Evolutionary conservation across 2,888 invertebrate species (phyloP).

Genomic region (Dione vanillae): DNA sequence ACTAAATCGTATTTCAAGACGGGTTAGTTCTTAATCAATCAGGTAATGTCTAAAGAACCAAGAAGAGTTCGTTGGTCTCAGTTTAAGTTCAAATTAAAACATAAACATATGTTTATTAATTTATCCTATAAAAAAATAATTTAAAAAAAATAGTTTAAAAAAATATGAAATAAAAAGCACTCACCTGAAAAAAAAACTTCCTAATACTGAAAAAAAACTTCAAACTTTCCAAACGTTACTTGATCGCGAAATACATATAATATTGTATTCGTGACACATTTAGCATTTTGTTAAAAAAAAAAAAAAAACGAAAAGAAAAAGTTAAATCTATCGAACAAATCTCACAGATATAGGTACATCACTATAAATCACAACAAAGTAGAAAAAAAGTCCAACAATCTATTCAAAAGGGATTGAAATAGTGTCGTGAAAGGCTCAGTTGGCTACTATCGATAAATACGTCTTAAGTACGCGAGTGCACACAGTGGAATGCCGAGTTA

Average conservation of each 20-base stretch:
- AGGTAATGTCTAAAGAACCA: too few relatives aligned
- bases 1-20: too few relatives aligned
- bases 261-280: constrained; percentile 59
- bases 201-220: constrained; percentile 19
- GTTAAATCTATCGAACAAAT: constrained; percentile 45
- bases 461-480: constrained; percentile 55
- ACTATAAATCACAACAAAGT: constrained; percentile 39
- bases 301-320: constrained; percentile 35
- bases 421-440: constrained; percentile 50
- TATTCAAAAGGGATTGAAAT: constrained; percentile 40
- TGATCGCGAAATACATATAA: constrained; percentile 69
- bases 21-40: too few relatives aligned
- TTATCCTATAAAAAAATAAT: neutral
- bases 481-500: constrained; percentile 53
- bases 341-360: constrained; percentile 48
- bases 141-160: neutral
- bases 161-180: constrained; percentile 19
- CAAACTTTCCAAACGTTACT: constrained; percentile 52
- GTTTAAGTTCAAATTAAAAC: too few relatives aligned
- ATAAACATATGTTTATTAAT: too few relatives aligned
- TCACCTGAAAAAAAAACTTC: constrained; percentile 42
- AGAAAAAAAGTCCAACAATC: constrained; percentile 30
- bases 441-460: constrained; percentile 52
- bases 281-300: constrained; percentile 60
- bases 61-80: too few relatives aligned